Base-by-base conservation (phyloP, 2,113 vertebrate genomes). In the Burhinus bistriatus region DNA sequence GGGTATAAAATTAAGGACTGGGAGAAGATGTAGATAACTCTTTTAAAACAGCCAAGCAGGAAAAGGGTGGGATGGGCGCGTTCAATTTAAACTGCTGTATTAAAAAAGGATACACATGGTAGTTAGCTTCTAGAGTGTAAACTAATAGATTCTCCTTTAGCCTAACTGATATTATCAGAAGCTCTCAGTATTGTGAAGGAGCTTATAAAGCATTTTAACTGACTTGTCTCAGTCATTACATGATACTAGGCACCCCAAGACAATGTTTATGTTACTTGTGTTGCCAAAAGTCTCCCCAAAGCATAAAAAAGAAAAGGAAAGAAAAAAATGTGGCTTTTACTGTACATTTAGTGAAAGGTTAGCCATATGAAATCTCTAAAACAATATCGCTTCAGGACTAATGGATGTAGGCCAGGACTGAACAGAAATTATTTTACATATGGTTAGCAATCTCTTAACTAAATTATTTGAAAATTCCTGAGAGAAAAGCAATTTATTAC, bases 401-500 rank as follows among this genome's bases (percentile, higher is more conserved):
- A 93, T 88, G 85, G 92, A 96, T 65, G 36, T 36, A 92, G 81
- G 71, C 82, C 95, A 95, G 71, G 34, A 90, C 79, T 93, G 78
- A 90, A 93, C 42, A 90, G 59, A 95, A 95, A 93, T 87, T 81
- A 87, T 82, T 83, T 90, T 90, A 90, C 44, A 94, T 84, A 90
- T 72, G 65, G 40, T 90, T 97, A 98, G 55, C 87, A 95, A 97
- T 78, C 45, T 59, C 86, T 72, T 94, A 97, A 86, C 75, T 96
- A 94, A 98, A 96, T 96, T 97, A 97, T 98, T 97, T 97, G 84
- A 87, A 98, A 97, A 97, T 97, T 97, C 87, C 73, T 96, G 34
- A 64, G 59, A 97, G 93, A 96, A 98, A 98, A 97, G 55, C 32
- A 93, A 94, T 97, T 97, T 97, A 90, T 96, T 95, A 94, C 14